These are phyloP conservation scores for Somateria mollissima DNA, from an alignment of 2,797 vertebrate species.

Conservation along the genomic window DNA sequence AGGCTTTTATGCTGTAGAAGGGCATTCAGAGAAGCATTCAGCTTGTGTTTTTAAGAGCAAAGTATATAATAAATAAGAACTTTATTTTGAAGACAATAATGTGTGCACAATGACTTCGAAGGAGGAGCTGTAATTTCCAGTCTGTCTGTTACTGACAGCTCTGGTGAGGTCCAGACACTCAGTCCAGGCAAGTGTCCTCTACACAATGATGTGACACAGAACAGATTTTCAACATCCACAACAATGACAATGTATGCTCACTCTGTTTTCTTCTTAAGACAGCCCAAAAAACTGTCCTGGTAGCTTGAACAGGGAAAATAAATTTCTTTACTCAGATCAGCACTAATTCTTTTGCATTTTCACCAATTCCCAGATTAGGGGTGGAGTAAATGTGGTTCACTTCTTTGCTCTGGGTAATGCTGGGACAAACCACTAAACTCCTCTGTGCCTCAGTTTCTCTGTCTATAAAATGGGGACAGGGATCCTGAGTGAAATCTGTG, in stretches of 20 bases:
- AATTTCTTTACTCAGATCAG: not conserved
- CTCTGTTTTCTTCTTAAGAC: not conserved
- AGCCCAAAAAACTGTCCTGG: not conserved
- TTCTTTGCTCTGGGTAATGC: not conserved
- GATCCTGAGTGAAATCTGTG: not conserved
- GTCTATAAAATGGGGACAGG: not conserved
- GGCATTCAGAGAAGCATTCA: not conserved
- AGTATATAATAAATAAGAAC: constrained; percentile 4
- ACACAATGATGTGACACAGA: not conserved
- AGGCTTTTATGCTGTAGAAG: constrained; percentile 16
- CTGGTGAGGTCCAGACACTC: not conserved
- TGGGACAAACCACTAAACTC: not conserved
- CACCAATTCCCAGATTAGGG: not conserved
- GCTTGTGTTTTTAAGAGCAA: not conserved
- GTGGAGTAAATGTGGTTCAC: not conserved
- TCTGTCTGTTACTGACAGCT: not conserved
- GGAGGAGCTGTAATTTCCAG: not conserved
- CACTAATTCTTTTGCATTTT: not conserved
- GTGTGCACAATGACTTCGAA: not conserved
- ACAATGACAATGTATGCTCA: not conserved
- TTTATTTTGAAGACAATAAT: not conserved
- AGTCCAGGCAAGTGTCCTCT: not conserved
- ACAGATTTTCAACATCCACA: not conserved
- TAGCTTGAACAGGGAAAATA: not conserved
- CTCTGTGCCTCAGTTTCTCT: not conserved